Evolutionary conservation across 23 tunicate species (phyloP).

Genomic region (Halocynthia aurantium): DNA sequence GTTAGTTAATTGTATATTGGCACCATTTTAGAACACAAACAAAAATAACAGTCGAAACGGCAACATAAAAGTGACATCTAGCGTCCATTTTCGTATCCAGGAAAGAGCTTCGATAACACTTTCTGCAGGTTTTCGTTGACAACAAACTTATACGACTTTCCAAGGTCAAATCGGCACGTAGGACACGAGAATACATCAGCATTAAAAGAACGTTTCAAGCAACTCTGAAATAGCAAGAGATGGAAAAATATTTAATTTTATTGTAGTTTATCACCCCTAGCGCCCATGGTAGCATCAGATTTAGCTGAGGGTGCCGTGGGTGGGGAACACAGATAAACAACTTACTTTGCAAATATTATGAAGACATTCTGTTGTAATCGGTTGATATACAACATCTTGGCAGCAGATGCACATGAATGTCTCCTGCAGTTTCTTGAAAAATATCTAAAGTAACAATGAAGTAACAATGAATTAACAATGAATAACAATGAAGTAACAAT

Average conservation of each 20-base stretch:
- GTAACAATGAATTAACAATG: neutral
- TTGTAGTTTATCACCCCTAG: too few species aligned
- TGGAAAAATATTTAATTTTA: too few species aligned
- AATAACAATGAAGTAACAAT: neutral
- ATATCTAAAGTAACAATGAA: neutral
- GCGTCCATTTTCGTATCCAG: conserved; percentile 77
- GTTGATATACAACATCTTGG: conserved; percentile 60
- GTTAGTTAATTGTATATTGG: too few species aligned
- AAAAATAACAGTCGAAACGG: too few species aligned
- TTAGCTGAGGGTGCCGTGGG: too few species aligned
- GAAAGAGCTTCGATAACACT: conserved; percentile 34
- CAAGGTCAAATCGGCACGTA: conserved; percentile 62
- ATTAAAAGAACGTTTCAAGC: conserved; percentile 68
- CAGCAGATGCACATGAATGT: conserved; percentile 57
- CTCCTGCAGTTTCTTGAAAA: conserved; percentile 51
- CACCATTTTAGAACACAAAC: too few species aligned
- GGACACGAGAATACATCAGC: conserved; percentile 82
- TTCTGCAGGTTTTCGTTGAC: conserved; percentile 42
- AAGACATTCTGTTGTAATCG: conserved; percentile 62
- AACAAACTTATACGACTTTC: conserved; percentile 20
- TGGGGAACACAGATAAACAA: neutral
- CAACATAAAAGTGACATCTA: neutral
- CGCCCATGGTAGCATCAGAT: too few species aligned
- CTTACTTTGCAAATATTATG: conserved; percentile 74
- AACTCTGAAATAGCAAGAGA: conserved; percentile 37